Percentiles rank a stretch among this genome's conserved stretches.
Evolutionary conservation across 2,888 invertebrate genomes (phyloP).

Genomic region (Pachydiplax longipennis): DNA sequence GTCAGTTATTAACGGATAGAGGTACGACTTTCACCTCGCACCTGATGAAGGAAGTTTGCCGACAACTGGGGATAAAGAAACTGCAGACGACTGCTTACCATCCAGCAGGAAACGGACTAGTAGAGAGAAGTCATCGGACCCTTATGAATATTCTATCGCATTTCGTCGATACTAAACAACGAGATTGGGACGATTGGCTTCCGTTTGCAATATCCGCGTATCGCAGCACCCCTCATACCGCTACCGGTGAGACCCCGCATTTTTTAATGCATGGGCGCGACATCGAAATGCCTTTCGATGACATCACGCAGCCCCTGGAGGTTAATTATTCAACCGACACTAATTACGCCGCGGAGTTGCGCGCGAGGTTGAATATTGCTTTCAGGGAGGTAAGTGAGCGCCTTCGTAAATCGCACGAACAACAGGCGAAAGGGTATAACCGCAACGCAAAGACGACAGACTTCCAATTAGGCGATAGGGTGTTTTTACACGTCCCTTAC

Average conservation of each 20-base stretch:
- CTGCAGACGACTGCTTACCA: constrained; percentile 54
- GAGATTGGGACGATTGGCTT: background rate
- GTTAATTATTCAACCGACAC: background rate
- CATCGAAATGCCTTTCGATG: background rate
- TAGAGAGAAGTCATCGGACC: constrained; percentile 54
- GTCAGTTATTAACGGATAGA: background rate
- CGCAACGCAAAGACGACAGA: too few species aligned
- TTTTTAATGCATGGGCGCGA: too few species aligned
- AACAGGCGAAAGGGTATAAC: background rate
- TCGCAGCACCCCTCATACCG: background rate
- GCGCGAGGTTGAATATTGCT: background rate
- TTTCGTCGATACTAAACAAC: background rate
- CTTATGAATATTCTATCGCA: constrained; percentile 49
- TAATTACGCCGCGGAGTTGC: constrained; percentile 9
- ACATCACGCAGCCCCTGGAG: background rate
- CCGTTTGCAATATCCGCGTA: background rate
- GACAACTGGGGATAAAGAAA: constrained; percentile 51
- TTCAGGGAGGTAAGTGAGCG: background rate
- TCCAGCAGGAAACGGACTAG: constrained; percentile 54
- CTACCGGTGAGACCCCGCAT: background rate
- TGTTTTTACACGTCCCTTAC: background rate
- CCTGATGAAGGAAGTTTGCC: constrained; percentile 53
- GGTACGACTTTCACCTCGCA: constrained; percentile 52
- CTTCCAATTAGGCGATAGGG: background rate
- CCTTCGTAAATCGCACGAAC: background rate